Conservation (phyloP, 2,797 vertebrate species). For the Streptopelia turtur region DNA sequence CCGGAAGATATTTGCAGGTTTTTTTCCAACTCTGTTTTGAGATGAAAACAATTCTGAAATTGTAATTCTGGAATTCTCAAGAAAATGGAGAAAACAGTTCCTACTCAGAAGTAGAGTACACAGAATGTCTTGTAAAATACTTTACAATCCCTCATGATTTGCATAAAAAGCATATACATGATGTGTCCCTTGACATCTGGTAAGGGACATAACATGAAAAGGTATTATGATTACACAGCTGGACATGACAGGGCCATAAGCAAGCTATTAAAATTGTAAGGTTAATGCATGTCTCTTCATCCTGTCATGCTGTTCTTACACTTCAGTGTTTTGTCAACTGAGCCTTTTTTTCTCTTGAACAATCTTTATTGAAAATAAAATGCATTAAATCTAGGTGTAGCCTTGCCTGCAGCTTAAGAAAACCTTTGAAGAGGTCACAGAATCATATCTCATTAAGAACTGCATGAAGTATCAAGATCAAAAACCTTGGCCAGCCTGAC, state of each 20-base stretch:
- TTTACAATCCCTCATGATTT: neutral
- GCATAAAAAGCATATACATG: neutral
- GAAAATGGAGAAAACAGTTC: neutral
- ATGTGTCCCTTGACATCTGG: neutral
- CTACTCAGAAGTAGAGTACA: neutral
- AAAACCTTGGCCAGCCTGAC: neutral
- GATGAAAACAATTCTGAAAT: neutral
- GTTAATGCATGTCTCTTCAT: neutral
- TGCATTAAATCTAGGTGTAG: neutral
- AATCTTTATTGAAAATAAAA: neutral
- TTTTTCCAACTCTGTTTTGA: neutral
- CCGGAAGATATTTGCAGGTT: neutral
- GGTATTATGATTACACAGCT: neutral
- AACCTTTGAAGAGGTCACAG: neutral
- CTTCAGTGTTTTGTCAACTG: neutral
- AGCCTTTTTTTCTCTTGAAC: neutral
- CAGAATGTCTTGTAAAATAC: neutral
- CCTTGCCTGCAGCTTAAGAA: neutral
- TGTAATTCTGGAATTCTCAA: neutral
- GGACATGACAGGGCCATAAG: neutral
- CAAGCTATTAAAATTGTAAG: neutral
- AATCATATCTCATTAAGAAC: neutral
- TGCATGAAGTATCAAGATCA: neutral
- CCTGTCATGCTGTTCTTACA: neutral
- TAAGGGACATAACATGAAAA: neutral